A percentile compares a stretch with the other conserved stretches of the same genome.
Evolutionary conservation across 2,113 vertebrate species (phyloP).

Genomic region (Holacanthus passer): DNA sequence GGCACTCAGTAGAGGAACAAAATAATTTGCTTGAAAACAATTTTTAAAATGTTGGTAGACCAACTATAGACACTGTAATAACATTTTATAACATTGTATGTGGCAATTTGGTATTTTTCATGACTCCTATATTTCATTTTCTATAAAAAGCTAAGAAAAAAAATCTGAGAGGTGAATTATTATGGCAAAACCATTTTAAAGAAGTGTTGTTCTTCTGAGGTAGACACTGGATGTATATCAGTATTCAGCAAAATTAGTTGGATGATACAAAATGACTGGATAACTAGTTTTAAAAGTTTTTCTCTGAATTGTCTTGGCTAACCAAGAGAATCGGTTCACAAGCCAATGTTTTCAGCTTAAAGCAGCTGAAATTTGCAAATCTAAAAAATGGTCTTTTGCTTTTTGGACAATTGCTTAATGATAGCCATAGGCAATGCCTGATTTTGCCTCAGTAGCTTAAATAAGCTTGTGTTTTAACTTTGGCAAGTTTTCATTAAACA

Average conservation of each 20-base stretch:
- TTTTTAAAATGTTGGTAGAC: not conserved
- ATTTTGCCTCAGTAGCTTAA: not conserved
- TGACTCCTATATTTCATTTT: not conserved
- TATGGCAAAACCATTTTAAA: not conserved
- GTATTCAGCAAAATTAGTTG: not conserved
- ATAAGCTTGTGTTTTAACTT: not conserved
- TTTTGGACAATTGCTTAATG: not conserved
- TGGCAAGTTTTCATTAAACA: not conserved
- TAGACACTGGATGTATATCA: not conserved
- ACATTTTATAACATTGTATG: not conserved
- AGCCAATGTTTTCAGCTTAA: not conserved
- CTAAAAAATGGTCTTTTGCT: not conserved
- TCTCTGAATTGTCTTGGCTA: not conserved
- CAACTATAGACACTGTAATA: not conserved
- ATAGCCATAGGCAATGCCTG: not conserved
- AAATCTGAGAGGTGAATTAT: not conserved
- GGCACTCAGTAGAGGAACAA: not conserved
- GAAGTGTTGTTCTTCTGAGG: not conserved
- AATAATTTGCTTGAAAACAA: conserved; percentile 1
- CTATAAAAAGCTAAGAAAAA: not conserved
- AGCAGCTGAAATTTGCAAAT: not conserved
- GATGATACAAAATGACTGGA: not conserved
- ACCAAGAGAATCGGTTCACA: not conserved
- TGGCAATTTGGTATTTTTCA: not conserved
- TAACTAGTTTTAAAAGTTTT: not conserved